Percentiles rank a stretch among this genome's conserved stretches.
phyloP scores from a whole-genome alignment of 2,113 vertebrate species.

The Abramis brama region DNA sequence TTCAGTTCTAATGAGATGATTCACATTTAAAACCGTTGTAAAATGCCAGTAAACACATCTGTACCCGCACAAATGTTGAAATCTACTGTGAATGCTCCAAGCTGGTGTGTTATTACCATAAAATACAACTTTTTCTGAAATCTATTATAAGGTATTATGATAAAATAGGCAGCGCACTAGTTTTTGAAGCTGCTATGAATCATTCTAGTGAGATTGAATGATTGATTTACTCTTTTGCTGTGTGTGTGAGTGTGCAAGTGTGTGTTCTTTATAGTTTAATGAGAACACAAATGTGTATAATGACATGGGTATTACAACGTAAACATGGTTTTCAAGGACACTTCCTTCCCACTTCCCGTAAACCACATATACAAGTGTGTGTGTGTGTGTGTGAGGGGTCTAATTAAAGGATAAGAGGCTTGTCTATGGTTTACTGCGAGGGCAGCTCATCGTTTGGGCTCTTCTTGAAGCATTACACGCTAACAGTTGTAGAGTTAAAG shows the following conservation, averaged over 20 bases:
- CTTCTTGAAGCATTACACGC: slow-evolving; percentile 7
- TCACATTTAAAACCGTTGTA: background rate
- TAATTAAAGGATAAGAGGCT: slow-evolving; percentile 34
- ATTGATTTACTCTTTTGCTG: background rate
- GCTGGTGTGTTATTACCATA: background rate
- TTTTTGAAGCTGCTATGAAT: background rate
- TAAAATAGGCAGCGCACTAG: background rate
- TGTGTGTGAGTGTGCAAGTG: background rate
- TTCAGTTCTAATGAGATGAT: background rate
- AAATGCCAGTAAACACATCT: background rate
- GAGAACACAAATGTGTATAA: too few relatives aligned
- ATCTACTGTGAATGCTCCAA: too few relatives aligned
- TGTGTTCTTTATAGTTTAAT: background rate
- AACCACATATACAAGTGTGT: too few relatives aligned
- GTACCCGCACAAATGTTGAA: background rate
- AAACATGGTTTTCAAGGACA: too few relatives aligned
- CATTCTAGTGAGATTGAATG: background rate
- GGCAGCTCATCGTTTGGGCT: slow-evolving; percentile 10
- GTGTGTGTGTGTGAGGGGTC: background rate
- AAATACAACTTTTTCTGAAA: background rate
- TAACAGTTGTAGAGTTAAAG: background rate
- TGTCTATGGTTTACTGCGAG: slow-evolving; percentile 9
- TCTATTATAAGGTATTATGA: too few relatives aligned
- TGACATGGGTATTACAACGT: too few relatives aligned
- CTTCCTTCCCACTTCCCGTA: too few relatives aligned